phyloP scores from a whole-genome alignment of 2,113 vertebrate species.

The Calidris pugnax region DNA sequence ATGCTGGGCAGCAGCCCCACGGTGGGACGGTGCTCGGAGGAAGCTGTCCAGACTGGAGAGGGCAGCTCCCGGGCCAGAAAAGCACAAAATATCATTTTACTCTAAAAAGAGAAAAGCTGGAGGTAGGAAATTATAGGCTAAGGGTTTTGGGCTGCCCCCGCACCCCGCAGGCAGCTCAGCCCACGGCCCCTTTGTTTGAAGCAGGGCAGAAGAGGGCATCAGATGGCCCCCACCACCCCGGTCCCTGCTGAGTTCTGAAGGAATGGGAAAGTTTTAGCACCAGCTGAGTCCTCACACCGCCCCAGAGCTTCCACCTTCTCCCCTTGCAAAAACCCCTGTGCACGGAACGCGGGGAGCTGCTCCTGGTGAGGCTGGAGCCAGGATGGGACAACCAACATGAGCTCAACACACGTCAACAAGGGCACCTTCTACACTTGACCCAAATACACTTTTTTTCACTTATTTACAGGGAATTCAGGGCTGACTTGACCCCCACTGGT shows the following conservation, averaged over 20 bases:
- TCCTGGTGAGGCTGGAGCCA: rapidly evolving
- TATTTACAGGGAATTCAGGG: not conserved
- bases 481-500: rapidly evolving
- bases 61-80: not conserved
- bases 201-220: not conserved
- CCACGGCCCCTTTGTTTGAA: not conserved
- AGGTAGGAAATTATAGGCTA: constrained; percentile 55
- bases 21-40: not conserved
- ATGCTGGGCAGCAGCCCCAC: not conserved
- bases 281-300: not conserved
- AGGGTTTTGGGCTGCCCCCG: not conserved
- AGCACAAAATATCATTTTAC: constrained; percentile 18
- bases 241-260: not conserved
- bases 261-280: not conserved
- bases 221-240: not conserved
- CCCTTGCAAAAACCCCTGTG: rapidly evolving
- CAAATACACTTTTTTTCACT: not conserved
- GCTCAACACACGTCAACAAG: not conserved
- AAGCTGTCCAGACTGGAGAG: not conserved
- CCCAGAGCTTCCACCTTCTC: not conserved
- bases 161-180: not conserved
- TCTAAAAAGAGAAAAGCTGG: constrained; percentile 50
- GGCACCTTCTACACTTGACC: not conserved
- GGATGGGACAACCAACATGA: rapidly evolving
- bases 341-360: not conserved